A percentile compares a stretch with the other conserved stretches of the same genome.
These are phyloP conservation scores for Percopsis transmontana DNA, from an alignment of 2,113 vertebrate species.

Conservation along the genomic window DNA sequence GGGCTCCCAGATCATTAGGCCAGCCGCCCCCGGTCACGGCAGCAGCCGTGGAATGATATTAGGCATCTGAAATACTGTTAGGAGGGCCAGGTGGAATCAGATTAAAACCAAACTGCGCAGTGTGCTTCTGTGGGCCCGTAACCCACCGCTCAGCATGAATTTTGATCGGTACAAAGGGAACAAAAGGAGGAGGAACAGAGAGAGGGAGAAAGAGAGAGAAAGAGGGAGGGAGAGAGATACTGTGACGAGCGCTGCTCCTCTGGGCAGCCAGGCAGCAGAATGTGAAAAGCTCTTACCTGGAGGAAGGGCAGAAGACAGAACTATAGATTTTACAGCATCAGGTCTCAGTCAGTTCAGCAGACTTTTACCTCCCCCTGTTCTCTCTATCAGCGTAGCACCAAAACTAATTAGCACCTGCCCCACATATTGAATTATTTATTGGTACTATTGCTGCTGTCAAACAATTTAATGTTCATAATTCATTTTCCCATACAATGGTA, in stretches of 20 bases:
- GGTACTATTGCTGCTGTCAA: slow-evolving; percentile 72
- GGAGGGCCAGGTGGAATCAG: slow-evolving; percentile 76
- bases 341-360: slow-evolving; percentile 46
- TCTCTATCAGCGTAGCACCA: slow-evolving; percentile 47
- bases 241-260: slow-evolving; percentile 61
- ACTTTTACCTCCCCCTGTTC: slow-evolving; percentile 49
- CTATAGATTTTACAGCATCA: slow-evolving; percentile 67
- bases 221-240: slow-evolving; percentile 56
- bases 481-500: slow-evolving; percentile 66
- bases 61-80: slow-evolving; percentile 78
- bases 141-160: slow-evolving; percentile 78
- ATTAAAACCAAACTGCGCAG: slow-evolving; percentile 79
- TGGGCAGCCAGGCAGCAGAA: slow-evolving; percentile 68
- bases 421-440: slow-evolving; percentile 72
- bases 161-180: slow-evolving; percentile 77
- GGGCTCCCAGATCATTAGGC: slow-evolving; percentile 74
- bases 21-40: slow-evolving; percentile 74
- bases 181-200: slow-evolving; percentile 71
- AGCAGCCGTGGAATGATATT: slow-evolving; percentile 76
- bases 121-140: slow-evolving; percentile 73
- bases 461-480: slow-evolving; percentile 72
- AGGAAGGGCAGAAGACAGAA: slow-evolving; percentile 60
- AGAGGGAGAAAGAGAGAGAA: slow-evolving; percentile 33
- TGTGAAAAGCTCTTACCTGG: slow-evolving; percentile 65
- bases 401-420: slow-evolving; percentile 72